Evolutionary conservation across 1,140 invertebrate genomes (phyloP), one percentile per base, ranked within the genome.

Genomic region (Camponotus pennsylvanicus): DNA sequence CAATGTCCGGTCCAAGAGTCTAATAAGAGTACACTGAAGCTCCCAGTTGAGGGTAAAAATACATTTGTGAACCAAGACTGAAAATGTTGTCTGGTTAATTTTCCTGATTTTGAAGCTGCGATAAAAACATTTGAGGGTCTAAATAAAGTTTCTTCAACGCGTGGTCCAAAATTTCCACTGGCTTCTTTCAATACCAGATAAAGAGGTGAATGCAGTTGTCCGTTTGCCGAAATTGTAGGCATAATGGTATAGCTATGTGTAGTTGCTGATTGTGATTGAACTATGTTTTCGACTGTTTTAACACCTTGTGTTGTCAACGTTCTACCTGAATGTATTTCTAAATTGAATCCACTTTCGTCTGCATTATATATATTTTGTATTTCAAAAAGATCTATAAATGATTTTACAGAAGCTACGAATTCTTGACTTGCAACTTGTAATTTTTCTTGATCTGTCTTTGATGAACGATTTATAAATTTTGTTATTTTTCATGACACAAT

Each of bases 1-100:
- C 21, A 21, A 34, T 89, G 78, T 63, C 87, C 86, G 32, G 32
- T 80, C 78, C 78, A 90, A 15, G 87, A 88, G 45, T 87, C 82
- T n/a, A 90, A 37, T 86, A 63, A 82, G 5, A 87, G 7, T 0
- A 84, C 71, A 13, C 2, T 70, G 45, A 45, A 34, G 0, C 8
- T 6, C 32, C 42, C 57, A 13, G 15, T 59, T 7, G 42, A 8
- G 45, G 67, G n/a, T 49, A 86, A 61, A 67, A 61, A 86, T 40
- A 89, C 21, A 37, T 84, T 52, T 32, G 63, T 37, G 9, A 89
- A 76, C 85, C 75, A 88, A 67, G 27, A 86, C 13, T 52, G 45
- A 34, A 64, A 52, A 2, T 57, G 59, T 13, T 57, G 71, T 8
- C 40, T 42, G 15, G 67, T 85, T 27, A 89, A 18, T 32, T 87